A percentile compares a stretch with the other conserved stretches of the same genome.
Evolutionary conservation across 2,113 vertebrate genomes (phyloP).

Genomic region (Protobothrops mucrosquamatus): DNA sequence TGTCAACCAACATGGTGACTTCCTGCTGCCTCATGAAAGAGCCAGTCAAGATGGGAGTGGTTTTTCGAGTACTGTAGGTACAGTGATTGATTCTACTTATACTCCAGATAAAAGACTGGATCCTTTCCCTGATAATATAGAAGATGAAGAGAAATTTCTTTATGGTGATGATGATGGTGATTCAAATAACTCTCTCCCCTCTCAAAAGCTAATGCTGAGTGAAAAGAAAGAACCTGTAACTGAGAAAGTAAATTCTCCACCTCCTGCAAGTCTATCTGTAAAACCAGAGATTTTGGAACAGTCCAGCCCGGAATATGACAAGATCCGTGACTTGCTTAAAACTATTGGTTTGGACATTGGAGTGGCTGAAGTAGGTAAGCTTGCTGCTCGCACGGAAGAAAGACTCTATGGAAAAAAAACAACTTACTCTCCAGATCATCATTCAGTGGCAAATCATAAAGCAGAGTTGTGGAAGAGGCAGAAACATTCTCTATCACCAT

Average conservation of each 20-base stretch:
- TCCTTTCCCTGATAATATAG: constrained; percentile 67
- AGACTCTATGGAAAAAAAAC: constrained; percentile 88
- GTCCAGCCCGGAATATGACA: constrained; percentile 78
- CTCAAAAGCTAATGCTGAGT: constrained; percentile 57
- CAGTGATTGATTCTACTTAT: constrained; percentile 70
- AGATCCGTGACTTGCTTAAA: constrained; percentile 92
- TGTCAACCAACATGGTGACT: constrained; percentile 66
- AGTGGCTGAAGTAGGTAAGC: constrained; percentile 85
- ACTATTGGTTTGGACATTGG: constrained; percentile 94
- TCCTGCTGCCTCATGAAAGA: constrained; percentile 84
- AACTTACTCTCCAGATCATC: constrained; percentile 61
- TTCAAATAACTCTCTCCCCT: constrained; percentile 57
- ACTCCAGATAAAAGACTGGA: constrained; percentile 67
- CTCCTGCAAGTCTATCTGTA: constrained; percentile 52
- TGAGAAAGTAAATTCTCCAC: constrained; percentile 58
- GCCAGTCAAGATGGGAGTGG: constrained; percentile 82
- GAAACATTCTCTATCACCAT: constrained; percentile 65
- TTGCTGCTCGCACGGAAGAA: constrained; percentile 90
- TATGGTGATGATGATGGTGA: constrained; percentile 81
- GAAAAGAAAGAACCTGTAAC: constrained; percentile 51
- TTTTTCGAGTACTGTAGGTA: constrained; percentile 82
- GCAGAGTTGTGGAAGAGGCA: constrained; percentile 58
- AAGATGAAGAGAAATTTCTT: constrained; percentile 77
- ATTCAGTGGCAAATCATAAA: constrained; percentile 55
- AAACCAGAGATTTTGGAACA: constrained; percentile 65